These are phyloP conservation scores for Champsocephalus esox DNA, from an alignment of 2,797 vertebrate genomes.

Conservation along the genomic window DNA sequence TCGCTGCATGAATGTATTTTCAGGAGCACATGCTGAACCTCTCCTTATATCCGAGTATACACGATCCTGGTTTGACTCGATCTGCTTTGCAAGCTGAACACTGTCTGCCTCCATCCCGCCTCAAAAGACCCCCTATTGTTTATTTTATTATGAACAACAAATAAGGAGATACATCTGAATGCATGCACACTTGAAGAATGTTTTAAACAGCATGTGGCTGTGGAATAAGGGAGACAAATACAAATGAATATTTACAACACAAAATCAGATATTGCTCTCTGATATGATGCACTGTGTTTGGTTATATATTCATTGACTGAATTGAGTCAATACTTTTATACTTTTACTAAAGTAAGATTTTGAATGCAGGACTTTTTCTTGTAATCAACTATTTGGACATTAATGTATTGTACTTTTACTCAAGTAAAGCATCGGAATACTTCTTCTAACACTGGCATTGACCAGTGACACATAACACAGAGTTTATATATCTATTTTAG, in stretches of 20 bases:
- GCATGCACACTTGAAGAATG: not conserved
- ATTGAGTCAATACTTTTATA: too few relatives aligned
- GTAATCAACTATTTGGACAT: too few relatives aligned
- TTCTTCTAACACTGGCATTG: too few relatives aligned
- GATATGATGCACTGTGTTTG: too few relatives aligned
- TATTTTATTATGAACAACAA: constrained; percentile 51
- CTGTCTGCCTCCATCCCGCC: constrained; percentile 13
- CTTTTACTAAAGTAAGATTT: too few relatives aligned
- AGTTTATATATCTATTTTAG: too few relatives aligned
- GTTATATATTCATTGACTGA: too few relatives aligned
- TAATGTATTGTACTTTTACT: too few relatives aligned
- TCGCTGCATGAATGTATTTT: constrained; percentile 12
- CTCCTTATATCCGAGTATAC: constrained; percentile 6
- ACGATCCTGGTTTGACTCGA: not conserved
- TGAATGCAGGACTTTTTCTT: too few relatives aligned
- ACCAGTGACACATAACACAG: rapidly evolving
- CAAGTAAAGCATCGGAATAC: too few relatives aligned
- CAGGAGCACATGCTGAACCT: not conserved
- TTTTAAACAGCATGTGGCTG: constrained; percentile 37
- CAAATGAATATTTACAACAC: constrained; percentile 35
- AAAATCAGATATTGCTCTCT: not conserved
- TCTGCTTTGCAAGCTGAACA: constrained; percentile 31
- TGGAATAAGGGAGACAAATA: constrained; percentile 11
- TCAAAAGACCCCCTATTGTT: constrained; percentile 52
- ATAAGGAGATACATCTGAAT: constrained; percentile 50